Evolutionary conservation across 2,797 vertebrate species (phyloP).

Genomic region (Acipenser oxyrinchus): DNA sequence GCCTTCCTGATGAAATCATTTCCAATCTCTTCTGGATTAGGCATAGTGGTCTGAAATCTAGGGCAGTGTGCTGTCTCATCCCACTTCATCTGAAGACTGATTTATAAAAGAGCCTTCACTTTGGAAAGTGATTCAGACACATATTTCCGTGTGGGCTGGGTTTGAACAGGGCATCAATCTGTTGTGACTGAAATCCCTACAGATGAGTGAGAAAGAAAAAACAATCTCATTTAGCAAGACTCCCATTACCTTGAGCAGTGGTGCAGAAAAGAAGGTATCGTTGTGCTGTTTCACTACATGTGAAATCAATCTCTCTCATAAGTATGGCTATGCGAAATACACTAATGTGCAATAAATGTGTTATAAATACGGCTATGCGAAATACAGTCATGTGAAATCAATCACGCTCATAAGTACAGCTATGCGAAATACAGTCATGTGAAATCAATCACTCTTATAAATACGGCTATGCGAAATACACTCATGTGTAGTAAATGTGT

Average conservation of each 20-base stretch:
- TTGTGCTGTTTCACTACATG: not conserved
- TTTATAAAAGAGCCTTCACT: not conserved
- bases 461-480: not conserved
- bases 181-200: not conserved
- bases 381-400: too few species aligned
- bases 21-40: too few species aligned
- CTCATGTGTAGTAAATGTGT: not conserved
- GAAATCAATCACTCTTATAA: not conserved
- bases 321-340: not conserved
- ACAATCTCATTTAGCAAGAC: not conserved
- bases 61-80: not conserved
- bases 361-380: too few species aligned
- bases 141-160: not conserved
- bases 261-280: not conserved
- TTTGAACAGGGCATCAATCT: not conserved
- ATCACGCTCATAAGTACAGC: not conserved
- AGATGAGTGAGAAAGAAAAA: not conserved
- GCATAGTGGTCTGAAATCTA: too few species aligned
- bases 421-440: not conserved
- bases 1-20: too few species aligned
- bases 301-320: not conserved
- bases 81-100: conserved; percentile 5
- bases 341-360: not conserved
- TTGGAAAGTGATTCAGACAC: too few species aligned
- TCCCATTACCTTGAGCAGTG: conserved; percentile 1